Percentiles rank a stretch among this genome's conserved stretches.
Conservation (phyloP, 2,888 invertebrate species). For the Asteroscopus sphinx region DNA sequence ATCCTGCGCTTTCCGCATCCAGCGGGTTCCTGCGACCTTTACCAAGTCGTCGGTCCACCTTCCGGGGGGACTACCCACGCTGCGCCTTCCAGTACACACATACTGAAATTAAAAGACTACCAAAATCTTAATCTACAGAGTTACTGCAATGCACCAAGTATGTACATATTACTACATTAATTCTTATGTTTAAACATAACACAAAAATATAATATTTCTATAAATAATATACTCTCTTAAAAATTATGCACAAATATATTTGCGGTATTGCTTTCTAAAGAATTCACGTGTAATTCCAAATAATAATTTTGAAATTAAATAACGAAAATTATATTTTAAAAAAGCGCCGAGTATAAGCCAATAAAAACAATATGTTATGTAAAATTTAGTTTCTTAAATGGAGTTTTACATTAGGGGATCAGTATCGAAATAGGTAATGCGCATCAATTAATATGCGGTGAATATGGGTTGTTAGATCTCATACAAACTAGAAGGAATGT, state of each 20-base stretch:
- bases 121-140: slow-evolving; percentile 1
- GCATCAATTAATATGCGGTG: slow-evolving; percentile 25
- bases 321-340: slow-evolving; percentile 20
- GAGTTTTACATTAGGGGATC: slow-evolving; percentile 37
- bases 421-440: slow-evolving; percentile 44
- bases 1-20: no score
- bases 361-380: background rate
- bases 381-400: background rate
- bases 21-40: no score
- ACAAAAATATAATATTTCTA: background rate
- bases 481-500: background rate
- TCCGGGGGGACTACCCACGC: no score
- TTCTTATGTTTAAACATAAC: slow-evolving; percentile 20
- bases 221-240: background rate
- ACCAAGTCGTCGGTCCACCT: no score
- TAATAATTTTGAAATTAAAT: slow-evolving; percentile 24
- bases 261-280: slow-evolving; percentile 36
- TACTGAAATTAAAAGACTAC: slow-evolving; percentile 28
- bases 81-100: no score
- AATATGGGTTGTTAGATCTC: background rate
- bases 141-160: slow-evolving; percentile 35
- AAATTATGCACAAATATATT: background rate
- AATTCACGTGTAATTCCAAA: slow-evolving; percentile 40
- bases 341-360: background rate
- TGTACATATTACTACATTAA: slow-evolving; percentile 39